phyloP scores from a whole-genome alignment of 2,888 invertebrate genomes.

The Heliconius ethilla region DNA sequence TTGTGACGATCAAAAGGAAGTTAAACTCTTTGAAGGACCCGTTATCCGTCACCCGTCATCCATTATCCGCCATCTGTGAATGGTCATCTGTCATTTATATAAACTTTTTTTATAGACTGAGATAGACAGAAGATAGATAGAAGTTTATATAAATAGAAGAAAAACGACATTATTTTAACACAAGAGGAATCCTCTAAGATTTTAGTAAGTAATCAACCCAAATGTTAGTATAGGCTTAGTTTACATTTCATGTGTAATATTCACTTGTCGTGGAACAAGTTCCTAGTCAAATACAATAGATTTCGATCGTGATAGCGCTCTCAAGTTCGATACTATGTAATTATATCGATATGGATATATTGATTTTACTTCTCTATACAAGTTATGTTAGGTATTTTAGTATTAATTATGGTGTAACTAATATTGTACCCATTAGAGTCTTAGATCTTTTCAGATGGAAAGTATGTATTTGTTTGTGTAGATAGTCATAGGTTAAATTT shows the following conservation, averaged over 20 bases:
- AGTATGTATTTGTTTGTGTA: background rate
- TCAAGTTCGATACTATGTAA: constrained; percentile 11
- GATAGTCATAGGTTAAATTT: background rate
- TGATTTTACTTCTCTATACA: background rate
- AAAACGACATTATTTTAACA: background rate
- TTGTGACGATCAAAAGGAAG: no score
- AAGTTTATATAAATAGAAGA: background rate
- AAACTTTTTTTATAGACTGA: no score
- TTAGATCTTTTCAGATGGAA: background rate
- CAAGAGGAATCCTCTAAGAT: background rate
- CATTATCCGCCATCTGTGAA: no score
- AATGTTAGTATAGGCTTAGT: constrained; percentile 28
- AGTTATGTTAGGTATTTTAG: background rate
- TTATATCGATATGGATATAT: background rate
- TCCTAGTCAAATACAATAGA: constrained; percentile 21
- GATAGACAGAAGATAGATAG: no score
- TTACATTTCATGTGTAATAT: constrained; percentile 25
- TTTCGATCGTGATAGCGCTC: constrained; percentile 10
- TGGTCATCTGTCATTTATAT: no score
- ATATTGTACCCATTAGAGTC: background rate
- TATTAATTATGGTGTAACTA: background rate
- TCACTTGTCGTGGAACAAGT: background rate
- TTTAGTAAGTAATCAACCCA: background rate
- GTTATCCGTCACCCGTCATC: no score
- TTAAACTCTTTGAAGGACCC: no score